phyloP scores from a whole-genome alignment of 2,797 vertebrate species.

The Knipowitschia caucasica region DNA sequence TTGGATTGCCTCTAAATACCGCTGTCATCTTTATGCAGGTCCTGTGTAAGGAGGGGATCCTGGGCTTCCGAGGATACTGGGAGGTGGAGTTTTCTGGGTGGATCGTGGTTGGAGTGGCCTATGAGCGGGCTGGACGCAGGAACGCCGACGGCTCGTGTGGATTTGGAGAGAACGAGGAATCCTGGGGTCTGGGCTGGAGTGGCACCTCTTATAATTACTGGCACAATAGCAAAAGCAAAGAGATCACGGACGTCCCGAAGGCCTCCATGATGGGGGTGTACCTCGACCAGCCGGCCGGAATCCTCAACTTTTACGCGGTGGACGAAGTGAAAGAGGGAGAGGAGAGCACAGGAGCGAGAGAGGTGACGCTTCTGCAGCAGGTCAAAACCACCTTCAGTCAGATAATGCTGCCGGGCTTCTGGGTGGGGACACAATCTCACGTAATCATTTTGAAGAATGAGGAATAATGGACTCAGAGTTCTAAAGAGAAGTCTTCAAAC shows the following conservation, averaged over 20 bases:
- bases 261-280: slow-evolving; percentile 53
- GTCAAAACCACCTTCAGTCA: slow-evolving; percentile 52
- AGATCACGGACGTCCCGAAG: slow-evolving; percentile 35
- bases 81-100: slow-evolving; percentile 62
- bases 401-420: slow-evolving; percentile 67
- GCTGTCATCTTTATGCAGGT: slow-evolving; percentile 43
- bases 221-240: slow-evolving; percentile 40
- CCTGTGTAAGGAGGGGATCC: slow-evolving; percentile 63
- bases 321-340: slow-evolving; percentile 46
- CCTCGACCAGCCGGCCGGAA: slow-evolving; percentile 66
- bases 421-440: slow-evolving; percentile 57
- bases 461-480: slow-evolving; percentile 27
- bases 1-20: slow-evolving; percentile 10
- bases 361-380: slow-evolving; percentile 57
- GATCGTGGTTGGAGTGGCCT: slow-evolving; percentile 55
- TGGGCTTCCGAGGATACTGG: slow-evolving; percentile 64
- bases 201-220: slow-evolving; percentile 61
- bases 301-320: slow-evolving; percentile 65
- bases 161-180: slow-evolving; percentile 69
- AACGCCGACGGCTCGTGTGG: slow-evolving; percentile 54
- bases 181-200: slow-evolving; percentile 69
- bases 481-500: slow-evolving; percentile 5
- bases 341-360: slow-evolving; percentile 31
- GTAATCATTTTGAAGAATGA: slow-evolving; percentile 49
- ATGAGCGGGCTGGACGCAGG: slow-evolving; percentile 55